These are phyloP conservation scores for Oceanodroma tethys DNA, from an alignment of 2,113 vertebrate species.

Conservation along the genomic window DNA sequence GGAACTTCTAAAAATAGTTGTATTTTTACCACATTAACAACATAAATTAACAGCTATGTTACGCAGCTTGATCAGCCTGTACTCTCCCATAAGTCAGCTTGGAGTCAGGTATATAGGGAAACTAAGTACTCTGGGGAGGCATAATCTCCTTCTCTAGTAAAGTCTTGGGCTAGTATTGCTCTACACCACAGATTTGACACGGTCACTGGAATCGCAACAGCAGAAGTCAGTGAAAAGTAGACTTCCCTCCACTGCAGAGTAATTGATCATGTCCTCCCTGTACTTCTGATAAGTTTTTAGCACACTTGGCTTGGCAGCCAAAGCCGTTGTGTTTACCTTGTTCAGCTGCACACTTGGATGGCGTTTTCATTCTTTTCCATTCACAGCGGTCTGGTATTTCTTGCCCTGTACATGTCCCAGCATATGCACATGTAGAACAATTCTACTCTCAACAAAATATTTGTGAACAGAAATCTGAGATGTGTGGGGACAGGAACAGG, in stretches of 20 bases:
- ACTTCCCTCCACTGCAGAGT: background rate
- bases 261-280: background rate
- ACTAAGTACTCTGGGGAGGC: background rate
- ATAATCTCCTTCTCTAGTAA: background rate
- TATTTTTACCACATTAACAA: background rate
- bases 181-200: background rate
- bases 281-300: background rate
- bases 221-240: background rate
- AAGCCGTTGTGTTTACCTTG: background rate
- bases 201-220: background rate
- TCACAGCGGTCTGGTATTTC: background rate
- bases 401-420: background rate
- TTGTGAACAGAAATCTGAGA: background rate
- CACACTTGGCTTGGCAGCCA: background rate
- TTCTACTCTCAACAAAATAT: background rate
- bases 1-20: background rate
- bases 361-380: background rate
- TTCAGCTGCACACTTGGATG: background rate
- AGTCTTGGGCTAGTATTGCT: background rate
- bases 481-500: background rate
- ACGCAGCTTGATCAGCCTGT: background rate
- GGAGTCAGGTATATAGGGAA: background rate
- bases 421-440: background rate
- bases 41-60: background rate
- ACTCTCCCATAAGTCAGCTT: fast-evolving